A percentile compares a stretch with the other conserved stretches of the same genome.
These are phyloP conservation scores for Sphyrna mokarran DNA, from an alignment of 2,113 vertebrate species.

Conservation along the genomic window DNA sequence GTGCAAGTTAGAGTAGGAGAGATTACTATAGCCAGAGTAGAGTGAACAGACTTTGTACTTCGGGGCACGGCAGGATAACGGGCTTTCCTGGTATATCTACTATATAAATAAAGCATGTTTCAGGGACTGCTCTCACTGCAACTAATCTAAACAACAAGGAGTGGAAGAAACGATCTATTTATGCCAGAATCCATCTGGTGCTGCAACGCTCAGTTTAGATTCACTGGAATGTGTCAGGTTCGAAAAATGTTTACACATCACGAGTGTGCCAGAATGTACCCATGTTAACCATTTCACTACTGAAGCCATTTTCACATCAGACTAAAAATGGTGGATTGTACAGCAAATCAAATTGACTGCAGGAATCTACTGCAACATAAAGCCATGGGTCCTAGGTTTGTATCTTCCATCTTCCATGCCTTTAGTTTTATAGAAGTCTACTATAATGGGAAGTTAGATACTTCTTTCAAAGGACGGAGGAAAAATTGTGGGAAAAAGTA, in stretches of 20 bases:
- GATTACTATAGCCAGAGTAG: neutral
- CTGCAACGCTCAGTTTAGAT: conserved; percentile 22
- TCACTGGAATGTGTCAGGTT: conserved; percentile 33
- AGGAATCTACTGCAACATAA: neutral
- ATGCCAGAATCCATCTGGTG: conserved; percentile 36
- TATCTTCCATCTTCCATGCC: neutral
- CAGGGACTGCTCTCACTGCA: conserved; percentile 32
- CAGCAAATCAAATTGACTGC: neutral
- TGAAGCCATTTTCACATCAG: neutral
- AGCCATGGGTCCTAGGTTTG: neutral
- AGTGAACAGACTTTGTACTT: conserved; percentile 11
- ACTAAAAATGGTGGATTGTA: neutral
- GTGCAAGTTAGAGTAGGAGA: neutral
- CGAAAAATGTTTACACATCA: conserved; percentile 30
- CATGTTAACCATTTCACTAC: conserved; percentile 9
- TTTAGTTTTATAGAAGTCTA: neutral
- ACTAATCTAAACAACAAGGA: conserved; percentile 35
- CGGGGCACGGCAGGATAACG: conserved; percentile 25
- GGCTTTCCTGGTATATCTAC: conserved; percentile 34
- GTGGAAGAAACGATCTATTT: conserved; percentile 29
- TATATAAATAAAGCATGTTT: conserved; percentile 35
- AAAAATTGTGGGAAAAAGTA: neutral
- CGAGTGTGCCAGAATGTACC: conserved; percentile 17
- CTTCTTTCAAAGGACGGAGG: neutral
- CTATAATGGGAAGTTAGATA: neutral